Conservation (phyloP, 2,113 vertebrate genomes). For the Myxocyprinus asiaticus region DNA sequence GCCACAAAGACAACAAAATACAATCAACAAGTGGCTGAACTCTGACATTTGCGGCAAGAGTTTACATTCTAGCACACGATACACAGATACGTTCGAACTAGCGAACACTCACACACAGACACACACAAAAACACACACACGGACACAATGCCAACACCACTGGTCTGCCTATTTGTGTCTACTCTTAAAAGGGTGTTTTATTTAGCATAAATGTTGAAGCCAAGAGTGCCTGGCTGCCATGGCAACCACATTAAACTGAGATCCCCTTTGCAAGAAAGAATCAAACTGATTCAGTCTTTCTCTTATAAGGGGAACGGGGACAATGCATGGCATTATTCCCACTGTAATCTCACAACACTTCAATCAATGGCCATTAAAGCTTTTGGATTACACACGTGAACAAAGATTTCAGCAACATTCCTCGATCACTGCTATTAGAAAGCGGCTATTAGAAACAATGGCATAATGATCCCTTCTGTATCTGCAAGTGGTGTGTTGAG, state of each 20-base stretch:
- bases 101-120: conserved; percentile 48
- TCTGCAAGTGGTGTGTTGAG: neutral
- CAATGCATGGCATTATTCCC: conserved; percentile 56
- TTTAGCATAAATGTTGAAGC: conserved; percentile 84
- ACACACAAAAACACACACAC: conserved; percentile 56
- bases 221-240: conserved; percentile 82
- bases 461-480: neutral
- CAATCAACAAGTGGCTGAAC: too few relatives aligned
- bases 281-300: conserved; percentile 80
- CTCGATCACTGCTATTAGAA: conserved; percentile 17
- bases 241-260: conserved; percentile 83
- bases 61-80: conserved; percentile 28
- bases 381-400: conserved; percentile 34
- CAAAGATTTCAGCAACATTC: conserved; percentile 23
- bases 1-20: too few relatives aligned
- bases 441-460: conserved; percentile 25
- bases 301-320: conserved; percentile 71
- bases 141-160: conserved; percentile 64
- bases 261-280: conserved; percentile 78
- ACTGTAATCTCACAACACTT: conserved; percentile 52
- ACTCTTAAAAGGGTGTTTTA: conserved; percentile 81
- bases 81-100: conserved; percentile 44
- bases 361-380: conserved; percentile 49
- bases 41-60: neutral
- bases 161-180: conserved; percentile 80